phyloP scores from a whole-genome alignment of 2,113 vertebrate genomes.

The Trichechus manatus region DNA sequence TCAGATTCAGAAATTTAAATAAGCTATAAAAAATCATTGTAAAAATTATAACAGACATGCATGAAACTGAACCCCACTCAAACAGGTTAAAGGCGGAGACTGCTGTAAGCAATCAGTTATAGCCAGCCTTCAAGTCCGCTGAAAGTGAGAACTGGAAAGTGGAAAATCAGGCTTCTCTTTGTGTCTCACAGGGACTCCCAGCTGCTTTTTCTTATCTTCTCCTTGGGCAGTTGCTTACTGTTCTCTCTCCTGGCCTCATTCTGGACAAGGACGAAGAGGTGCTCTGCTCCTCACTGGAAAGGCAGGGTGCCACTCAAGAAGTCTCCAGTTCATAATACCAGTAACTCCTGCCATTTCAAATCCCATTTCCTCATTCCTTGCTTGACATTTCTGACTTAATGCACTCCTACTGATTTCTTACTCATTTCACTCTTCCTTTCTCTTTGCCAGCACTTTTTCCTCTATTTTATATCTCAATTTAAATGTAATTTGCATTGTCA shows the following conservation, averaged over 20 bases:
- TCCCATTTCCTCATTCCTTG: slow-evolving; percentile 14
- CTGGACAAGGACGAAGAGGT: not conserved
- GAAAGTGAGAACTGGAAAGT: not conserved
- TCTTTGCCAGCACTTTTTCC: slow-evolving; percentile 17
- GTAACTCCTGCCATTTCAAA: slow-evolving; percentile 55
- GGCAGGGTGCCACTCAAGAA: not conserved
- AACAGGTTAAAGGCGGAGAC: not conserved
- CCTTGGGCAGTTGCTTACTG: not conserved
- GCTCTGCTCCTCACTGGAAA: not conserved
- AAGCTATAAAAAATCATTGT: not conserved
- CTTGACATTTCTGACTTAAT: slow-evolving; percentile 70
- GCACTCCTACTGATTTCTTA: slow-evolving; percentile 70
- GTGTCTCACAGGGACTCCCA: not conserved
- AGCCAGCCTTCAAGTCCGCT: not conserved
- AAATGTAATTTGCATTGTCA: slow-evolving; percentile 55
- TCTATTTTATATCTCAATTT: not conserved
- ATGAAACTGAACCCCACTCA: not conserved
- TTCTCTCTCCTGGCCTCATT: not conserved
- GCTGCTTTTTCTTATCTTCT: not conserved
- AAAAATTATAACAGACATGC: not conserved
- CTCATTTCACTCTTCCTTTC: slow-evolving; percentile 33
- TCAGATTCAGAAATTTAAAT: not conserved
- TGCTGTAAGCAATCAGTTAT: not conserved
- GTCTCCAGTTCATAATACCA: not conserved
- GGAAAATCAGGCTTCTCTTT: not conserved